Evolutionary conservation across 2,797 vertebrate genomes (phyloP).

Genomic region (Myiothlypis coronata): DNA sequence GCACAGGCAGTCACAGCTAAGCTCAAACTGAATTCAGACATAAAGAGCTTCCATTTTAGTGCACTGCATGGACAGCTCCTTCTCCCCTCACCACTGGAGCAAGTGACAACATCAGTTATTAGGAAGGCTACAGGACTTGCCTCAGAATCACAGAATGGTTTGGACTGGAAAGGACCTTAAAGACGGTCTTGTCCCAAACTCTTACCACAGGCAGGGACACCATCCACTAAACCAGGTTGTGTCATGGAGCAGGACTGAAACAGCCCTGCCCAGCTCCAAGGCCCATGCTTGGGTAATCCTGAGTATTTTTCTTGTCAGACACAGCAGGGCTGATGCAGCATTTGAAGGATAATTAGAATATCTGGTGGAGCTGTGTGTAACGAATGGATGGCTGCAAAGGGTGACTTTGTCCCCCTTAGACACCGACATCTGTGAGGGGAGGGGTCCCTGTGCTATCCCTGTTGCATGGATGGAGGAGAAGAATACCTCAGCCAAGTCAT

Average conservation of each 20-base stretch:
- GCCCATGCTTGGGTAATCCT: not conserved
- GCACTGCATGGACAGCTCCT: fast-evolving
- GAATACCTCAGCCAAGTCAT: not conserved
- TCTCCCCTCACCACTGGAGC: no score
- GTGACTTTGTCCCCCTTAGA: not conserved
- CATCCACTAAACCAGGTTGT: not conserved
- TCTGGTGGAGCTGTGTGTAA: not conserved
- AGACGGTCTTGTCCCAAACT: not conserved
- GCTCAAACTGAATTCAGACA: not conserved
- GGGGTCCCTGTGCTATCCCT: not conserved
- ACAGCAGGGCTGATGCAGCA: not conserved
- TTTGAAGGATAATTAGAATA: not conserved
- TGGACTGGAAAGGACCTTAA: not conserved
- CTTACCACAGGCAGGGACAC: not conserved
- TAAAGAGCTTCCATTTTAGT: not conserved
- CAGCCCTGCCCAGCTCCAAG: not conserved
- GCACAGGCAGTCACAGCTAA: not conserved
- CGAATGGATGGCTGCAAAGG: not conserved
- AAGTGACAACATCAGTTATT: not conserved
- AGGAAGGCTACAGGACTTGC: not conserved
- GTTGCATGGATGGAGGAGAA: not conserved
- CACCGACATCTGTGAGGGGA: fast-evolving
- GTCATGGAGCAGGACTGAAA: not conserved
- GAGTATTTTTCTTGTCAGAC: not conserved
- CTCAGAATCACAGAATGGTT: not conserved